Base-by-base conservation (phyloP, 1,140 invertebrate genomes). In the Aleiodes sp. region DNA sequence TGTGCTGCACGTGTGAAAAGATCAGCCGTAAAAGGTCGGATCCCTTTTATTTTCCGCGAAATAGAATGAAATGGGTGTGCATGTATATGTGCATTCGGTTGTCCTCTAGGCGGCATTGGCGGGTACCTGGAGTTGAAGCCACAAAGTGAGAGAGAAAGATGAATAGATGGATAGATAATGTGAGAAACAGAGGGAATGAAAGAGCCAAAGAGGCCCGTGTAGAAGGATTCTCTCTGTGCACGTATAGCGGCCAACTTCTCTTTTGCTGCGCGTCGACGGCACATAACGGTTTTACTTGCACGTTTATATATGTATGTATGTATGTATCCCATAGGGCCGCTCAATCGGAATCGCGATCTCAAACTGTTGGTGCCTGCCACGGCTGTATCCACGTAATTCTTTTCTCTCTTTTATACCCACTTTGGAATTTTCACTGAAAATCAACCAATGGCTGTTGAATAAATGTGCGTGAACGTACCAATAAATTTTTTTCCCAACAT, bases 1-100 rank as follows among this genome's bases (percentile, higher is more conserved):
- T 43, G 39, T 43, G 39, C 67, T 77, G 77, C 76, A 84, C 79
- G 81, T 84, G 83, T 85, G 82, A 84, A 84, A 82, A 84, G 61
- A 75, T 78, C 81, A 80, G 81, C 80, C 80, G 71, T 72, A 73
- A 74, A 65, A 29, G 64, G 31, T 65, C 10, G 70, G 67, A 28
- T 37, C 52, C 29, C 39, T 31, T 43, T 68, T 29, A 46, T 39
- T 68, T 43, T 19, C 24, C 33, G 29, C 59, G 37, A 63, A 64
- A 43, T 46, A 70, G 57, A 70, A 70, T 70, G 37, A 24, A 16
- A 62, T 63, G 29, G 31, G n/a, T 19, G 39, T 37, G 41, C 57
- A 56, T 26, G 26, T 35, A 63, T 16, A 33, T 19, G 16, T 14
- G 29, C 12, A 24, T 24, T 28, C 24, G 33, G 46, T 68, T 67